A percentile compares a stretch with the other conserved stretches of the same genome.
phyloP scores from a whole-genome alignment of 2,113 vertebrate species.

The Cisticola juncidis region DNA sequence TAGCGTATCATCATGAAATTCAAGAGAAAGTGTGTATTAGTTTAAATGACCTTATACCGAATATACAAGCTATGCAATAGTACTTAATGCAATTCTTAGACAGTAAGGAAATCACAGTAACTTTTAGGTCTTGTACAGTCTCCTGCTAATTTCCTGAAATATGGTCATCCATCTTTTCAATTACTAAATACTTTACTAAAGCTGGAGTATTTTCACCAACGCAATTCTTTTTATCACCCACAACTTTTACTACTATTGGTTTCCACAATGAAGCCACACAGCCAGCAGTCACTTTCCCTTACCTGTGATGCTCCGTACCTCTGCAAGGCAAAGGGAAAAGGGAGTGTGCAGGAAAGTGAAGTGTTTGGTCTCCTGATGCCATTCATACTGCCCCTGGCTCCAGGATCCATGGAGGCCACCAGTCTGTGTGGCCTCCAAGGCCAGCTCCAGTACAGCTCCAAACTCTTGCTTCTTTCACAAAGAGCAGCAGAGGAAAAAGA shows the following conservation, averaged over 20 bases:
- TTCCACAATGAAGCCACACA: fast-evolving
- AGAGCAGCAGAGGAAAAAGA: background rate
- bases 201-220: background rate
- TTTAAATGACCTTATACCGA: background rate
- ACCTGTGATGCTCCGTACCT: background rate
- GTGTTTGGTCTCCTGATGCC: background rate
- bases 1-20: background rate
- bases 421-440: too few relatives aligned
- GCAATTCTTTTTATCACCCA: background rate
- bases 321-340: background rate
- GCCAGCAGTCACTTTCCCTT: background rate
- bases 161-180: background rate
- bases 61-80: background rate
- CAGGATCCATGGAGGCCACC: background rate
- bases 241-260: background rate
- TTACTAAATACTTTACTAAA: background rate
- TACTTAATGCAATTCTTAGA: background rate
- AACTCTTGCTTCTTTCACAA: background rate
- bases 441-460: background rate
- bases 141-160: background rate
- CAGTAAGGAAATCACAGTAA: background rate
- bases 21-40: background rate
- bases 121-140: background rate
- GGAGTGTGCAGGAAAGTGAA: background rate
- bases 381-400: background rate